Evolutionary conservation across 1,140 invertebrate species (phyloP), one percentile per base, ranked within the genome.

Genomic region (Ganaspis sp.): DNA sequence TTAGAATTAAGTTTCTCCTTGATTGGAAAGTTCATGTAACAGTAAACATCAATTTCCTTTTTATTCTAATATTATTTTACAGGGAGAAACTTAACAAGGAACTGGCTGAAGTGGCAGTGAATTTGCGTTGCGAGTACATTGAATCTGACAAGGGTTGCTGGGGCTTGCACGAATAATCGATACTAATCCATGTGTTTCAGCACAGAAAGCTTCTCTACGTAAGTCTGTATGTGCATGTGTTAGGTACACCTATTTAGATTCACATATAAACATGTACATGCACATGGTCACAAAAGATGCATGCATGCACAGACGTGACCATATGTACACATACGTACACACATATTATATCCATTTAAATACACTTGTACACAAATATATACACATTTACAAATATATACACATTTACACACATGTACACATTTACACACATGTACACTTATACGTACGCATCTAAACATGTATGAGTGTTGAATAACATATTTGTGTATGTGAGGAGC

Each of bases 111-210:
- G 54, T 64, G 54, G 54, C 9, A 64, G 23, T 26, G 54, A 64
- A 64, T 64, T 64, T 64, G 26, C 26, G 54, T 64, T 64, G 54
- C 23, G 12, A 64, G 54, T 64, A 64, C 54, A 64, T 64, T 34
- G 54, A 64, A 64, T 64, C 54, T 64, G 54, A 64, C 54, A 64
- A 64, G 54, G 26, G 54, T 64, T 29, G 23, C 23, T 64, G 54
- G 23, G 54, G 54, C 54, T 29, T 64, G 54, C 26, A 29, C 54
- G 54, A 64, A 26, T 64, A 64, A 64, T 64, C 54, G 54, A 64
- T 64, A 64, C 23, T 64, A 64, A 64, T 64, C 54, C 54, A 64
- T 64, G 26, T 64, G 54, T 64, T 64, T 34, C 21, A 58, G 53
- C 21, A 9, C 4, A 64, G 23, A 29, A 64, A 64, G 54, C 23